Evolutionary conservation across 2,113 vertebrate species (phyloP).

Genomic region (Hiodon tergisus): DNA sequence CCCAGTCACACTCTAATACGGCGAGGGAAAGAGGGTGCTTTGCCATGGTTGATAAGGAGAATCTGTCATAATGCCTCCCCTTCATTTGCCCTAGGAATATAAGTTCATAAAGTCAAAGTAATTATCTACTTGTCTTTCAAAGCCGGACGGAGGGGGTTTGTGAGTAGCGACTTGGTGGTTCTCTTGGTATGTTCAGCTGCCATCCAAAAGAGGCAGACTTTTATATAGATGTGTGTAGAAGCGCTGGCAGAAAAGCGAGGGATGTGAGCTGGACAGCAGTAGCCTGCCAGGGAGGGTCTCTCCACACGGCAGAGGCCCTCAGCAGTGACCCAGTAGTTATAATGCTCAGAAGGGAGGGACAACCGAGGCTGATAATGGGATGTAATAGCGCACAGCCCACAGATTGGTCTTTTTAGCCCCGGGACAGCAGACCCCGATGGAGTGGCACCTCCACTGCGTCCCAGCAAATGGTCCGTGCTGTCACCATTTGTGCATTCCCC

Average conservation of each 20-base stretch:
- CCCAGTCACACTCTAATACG: not conserved
- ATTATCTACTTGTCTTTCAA: constrained; percentile 40
- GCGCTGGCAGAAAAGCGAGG: not conserved
- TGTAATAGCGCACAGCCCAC: constrained; percentile 10
- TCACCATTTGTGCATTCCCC: constrained; percentile 37
- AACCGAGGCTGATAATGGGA: constrained; percentile 24
- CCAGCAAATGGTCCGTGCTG: constrained; percentile 5
- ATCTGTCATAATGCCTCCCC: constrained; percentile 36
- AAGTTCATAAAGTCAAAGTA: constrained; percentile 36
- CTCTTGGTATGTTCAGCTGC: not conserved
- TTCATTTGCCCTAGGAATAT: constrained; percentile 30
- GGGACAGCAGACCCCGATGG: constrained; percentile 11
- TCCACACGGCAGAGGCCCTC: constrained; percentile 21
- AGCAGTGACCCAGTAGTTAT: constrained; percentile 24
- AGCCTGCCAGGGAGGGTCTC: constrained; percentile 18
- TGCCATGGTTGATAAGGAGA: constrained; percentile 35
- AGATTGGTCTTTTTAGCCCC: constrained; percentile 15
- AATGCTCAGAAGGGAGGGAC: constrained; percentile 12
- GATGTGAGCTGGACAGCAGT: not conserved
- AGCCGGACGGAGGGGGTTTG: constrained; percentile 6
- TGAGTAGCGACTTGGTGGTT: not conserved
- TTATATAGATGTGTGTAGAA: no score
- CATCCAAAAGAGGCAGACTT: not conserved
- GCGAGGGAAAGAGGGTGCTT: constrained; percentile 33
- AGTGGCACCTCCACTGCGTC: constrained; percentile 12